These are phyloP conservation scores for Psilopsiagon aymara DNA, from an alignment of 2,113 vertebrate species.

Conservation along the genomic window DNA sequence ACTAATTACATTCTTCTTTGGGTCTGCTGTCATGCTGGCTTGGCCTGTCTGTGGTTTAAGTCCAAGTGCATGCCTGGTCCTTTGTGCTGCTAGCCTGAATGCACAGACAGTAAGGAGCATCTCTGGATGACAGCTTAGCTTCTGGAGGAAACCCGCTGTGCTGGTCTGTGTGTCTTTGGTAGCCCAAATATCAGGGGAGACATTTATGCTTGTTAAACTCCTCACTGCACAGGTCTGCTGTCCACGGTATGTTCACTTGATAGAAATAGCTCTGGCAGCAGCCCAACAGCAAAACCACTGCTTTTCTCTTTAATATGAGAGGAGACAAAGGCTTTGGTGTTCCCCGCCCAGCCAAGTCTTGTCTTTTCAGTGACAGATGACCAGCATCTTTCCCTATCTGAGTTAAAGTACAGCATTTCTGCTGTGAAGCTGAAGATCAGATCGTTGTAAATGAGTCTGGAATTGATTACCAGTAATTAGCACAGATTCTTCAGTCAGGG, in stretches of 20 bases:
- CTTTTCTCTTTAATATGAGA: neutral
- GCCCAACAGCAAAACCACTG: neutral
- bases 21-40: conserved; percentile 60
- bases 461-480: conserved; percentile 32
- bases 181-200: conserved; percentile 22
- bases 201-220: conserved; percentile 42
- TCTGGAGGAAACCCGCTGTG: neutral
- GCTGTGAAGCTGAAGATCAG: neutral
- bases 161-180: neutral
- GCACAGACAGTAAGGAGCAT: conserved; percentile 28
- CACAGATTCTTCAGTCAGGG: neutral
- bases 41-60: conserved; percentile 49
- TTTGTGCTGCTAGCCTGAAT: conserved; percentile 25
- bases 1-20: conserved; percentile 66
- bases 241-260: conserved; percentile 18
- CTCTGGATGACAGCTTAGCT: conserved; percentile 14
- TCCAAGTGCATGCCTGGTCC: neutral
- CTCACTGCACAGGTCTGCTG: conserved; percentile 38
- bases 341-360: neutral
- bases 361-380: neutral
- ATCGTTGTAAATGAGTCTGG: neutral
- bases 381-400: neutral
- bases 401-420: neutral
- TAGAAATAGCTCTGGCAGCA: conserved; percentile 45
- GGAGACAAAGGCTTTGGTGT: conserved; percentile 18